Evolutionary conservation across 1,140 invertebrate species (phyloP).

Genomic region (Onthophagus taurus): DNA sequence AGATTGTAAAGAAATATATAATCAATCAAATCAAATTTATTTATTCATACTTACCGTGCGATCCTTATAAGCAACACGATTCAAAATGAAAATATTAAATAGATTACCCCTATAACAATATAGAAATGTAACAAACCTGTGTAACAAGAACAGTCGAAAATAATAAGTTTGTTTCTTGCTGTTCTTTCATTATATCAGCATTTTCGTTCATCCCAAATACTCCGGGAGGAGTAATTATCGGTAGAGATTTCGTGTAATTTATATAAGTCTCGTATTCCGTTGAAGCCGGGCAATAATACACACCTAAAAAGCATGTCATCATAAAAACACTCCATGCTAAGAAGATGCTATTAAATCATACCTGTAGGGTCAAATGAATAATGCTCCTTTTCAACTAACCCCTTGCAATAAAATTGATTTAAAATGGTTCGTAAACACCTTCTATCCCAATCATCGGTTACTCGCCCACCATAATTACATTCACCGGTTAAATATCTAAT

Average conservation of each 20-base stretch:
- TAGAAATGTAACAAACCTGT: slow-evolving; percentile 50
- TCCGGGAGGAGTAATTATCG: slow-evolving; percentile 68
- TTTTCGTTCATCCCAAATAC: slow-evolving; percentile 92
- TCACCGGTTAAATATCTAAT: slow-evolving; percentile 86
- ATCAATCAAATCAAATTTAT: no score
- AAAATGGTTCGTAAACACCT: slow-evolving; percentile 78
- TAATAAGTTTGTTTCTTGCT: slow-evolving; percentile 73
- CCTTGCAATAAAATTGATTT: slow-evolving; percentile 66
- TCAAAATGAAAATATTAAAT: slow-evolving; percentile 1
- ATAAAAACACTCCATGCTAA: not conserved
- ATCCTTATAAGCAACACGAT: slow-evolving; percentile 12
- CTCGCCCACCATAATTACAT: slow-evolving; percentile 93
- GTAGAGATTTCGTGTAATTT: slow-evolving; percentile 66
- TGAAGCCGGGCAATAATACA: slow-evolving; percentile 65
- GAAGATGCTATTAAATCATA: slow-evolving; percentile 16
- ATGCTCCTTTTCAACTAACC: slow-evolving; percentile 42
- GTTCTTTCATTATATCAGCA: slow-evolving; percentile 90
- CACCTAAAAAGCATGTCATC: slow-evolving; percentile 36
- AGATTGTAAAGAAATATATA: no score
- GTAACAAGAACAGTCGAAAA: slow-evolving; percentile 73
- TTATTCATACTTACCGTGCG: slow-evolving; percentile 18
- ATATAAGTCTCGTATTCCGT: slow-evolving; percentile 71
- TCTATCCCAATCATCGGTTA: slow-evolving; percentile 92
- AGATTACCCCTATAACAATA: not conserved
- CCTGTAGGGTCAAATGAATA: slow-evolving; percentile 54